Evolutionary conservation across 1,140 invertebrate genomes (phyloP).

Genomic region (Anoplolepis gracilipes): DNA sequence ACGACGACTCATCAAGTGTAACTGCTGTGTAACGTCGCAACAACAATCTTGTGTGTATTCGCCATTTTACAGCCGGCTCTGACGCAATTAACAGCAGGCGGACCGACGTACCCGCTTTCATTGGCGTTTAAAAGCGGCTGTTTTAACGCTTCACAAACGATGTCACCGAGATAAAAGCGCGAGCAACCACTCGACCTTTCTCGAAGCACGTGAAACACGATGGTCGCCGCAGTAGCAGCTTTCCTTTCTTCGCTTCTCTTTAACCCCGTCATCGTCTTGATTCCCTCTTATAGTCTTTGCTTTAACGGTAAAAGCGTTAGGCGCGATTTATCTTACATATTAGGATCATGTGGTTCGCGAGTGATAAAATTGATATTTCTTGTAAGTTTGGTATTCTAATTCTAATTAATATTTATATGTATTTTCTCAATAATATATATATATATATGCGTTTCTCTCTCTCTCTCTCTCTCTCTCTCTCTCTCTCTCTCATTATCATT

Average conservation of each 20-base stretch:
- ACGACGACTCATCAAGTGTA: no score
- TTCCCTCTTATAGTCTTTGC: background rate
- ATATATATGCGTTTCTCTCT: background rate
- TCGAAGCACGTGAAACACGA: slow-evolving; percentile 35
- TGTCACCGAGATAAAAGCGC: background rate
- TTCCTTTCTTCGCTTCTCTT: slow-evolving; percentile 13
- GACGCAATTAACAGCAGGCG: slow-evolving; percentile 3
- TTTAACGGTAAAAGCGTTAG: background rate
- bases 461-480: slow-evolving; percentile 11
- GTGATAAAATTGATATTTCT: background rate
- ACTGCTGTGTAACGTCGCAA: background rate
- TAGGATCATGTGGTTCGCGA: background rate
- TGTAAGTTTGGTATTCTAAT: background rate
- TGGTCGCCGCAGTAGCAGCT: slow-evolving; percentile 8
- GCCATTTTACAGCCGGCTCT: background rate
- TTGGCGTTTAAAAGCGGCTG: slow-evolving; percentile 35
- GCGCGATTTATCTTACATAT: background rate
- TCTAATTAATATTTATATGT: background rate
- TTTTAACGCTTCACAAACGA: slow-evolving; percentile 24
- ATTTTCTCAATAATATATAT: background rate
- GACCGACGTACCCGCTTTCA: background rate
- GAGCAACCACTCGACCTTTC: background rate
- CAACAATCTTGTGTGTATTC: background rate
- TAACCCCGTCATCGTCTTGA: background rate
- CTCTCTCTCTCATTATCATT: slow-evolving; percentile 33